A percentile compares a stretch with the other conserved stretches of the same genome.
phyloP scores from a whole-genome alignment of 2,797 vertebrate genomes.

The Balearica regulorum region DNA sequence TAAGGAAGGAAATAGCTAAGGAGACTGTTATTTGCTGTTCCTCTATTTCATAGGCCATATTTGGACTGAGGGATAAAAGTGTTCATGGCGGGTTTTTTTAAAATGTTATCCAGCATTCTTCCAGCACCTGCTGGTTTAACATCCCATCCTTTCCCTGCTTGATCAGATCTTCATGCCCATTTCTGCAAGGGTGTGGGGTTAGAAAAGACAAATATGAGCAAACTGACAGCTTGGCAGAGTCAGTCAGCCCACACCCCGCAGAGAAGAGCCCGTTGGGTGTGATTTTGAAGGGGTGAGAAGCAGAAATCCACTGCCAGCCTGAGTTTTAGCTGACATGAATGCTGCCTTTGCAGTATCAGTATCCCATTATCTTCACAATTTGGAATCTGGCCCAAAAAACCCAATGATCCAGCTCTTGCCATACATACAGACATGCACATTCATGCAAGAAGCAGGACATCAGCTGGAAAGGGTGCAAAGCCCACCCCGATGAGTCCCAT shows the following conservation, averaged over 20 bases:
- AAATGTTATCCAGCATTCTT: not conserved
- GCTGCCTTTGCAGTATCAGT: not conserved
- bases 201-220: not conserved
- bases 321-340: not conserved
- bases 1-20: not conserved
- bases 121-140: not conserved
- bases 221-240: not conserved
- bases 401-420: not conserved
- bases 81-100: not conserved
- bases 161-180: not conserved
- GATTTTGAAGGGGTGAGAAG: not conserved
- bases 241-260: not conserved
- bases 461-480: not conserved
- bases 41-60: not conserved
- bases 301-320: not conserved
- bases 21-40: not conserved
- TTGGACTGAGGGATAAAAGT: not conserved
- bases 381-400: not conserved
- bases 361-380: not conserved
- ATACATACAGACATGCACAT: not conserved
- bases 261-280: not conserved
- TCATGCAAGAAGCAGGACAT: not conserved
- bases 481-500: not conserved
- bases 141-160: not conserved
- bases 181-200: not conserved